Evolutionary conservation across 1,140 invertebrate species (phyloP), one percentile per base, ranked within the genome.

Genomic region (Dryas iulia): DNA sequence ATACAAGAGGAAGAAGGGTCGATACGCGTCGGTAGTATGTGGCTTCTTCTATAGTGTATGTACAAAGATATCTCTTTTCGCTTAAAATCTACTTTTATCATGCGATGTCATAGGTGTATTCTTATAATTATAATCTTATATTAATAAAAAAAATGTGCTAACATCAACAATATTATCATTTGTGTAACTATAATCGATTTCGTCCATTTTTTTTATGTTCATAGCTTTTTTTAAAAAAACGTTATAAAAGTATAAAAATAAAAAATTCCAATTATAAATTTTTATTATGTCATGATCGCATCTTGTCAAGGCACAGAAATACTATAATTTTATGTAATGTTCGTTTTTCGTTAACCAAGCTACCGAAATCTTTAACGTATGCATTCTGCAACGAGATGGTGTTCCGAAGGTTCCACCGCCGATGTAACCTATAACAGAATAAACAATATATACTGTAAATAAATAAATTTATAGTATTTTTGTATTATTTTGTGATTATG

Each of bases 61-160:
- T 57, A 57, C 54, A 28, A 28, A 57, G 54, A 25, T 30, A 57
- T 57, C 54, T 57, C 12, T 30, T 57, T 28, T n/a, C n/a, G 28
- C 14, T 31, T 8, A 1, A 57, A 28, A 12, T 25, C 53, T 56
- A 56, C 53, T 56, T 25, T 2, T 28, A 3, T 28, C 26, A 3
- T 28, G 26, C 26, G 26, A 28, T 28, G 26, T 28, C 3, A 28
- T n/a, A n/a, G n/a, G n/a, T n/a, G n/a, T n/a, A n/a, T n/a, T n/a
- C n/a, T n/a, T n/a, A n/a, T n/a, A n/a, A n/a, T n/a, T n/a, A n/a
- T n/a, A n/a, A n/a, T n/a, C n/a, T n/a, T n/a, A n/a, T n/a, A n/a
- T n/a, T n/a, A n/a, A n/a, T n/a, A n/a, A n/a, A n/a, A n/a, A n/a
- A n/a, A n/a, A n/a, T n/a, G n/a, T n/a, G n/a, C n/a, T n/a, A n/a